Conservation (phyloP, 2,888 invertebrate genomes). For the Eupithecia centaureata region DNA sequence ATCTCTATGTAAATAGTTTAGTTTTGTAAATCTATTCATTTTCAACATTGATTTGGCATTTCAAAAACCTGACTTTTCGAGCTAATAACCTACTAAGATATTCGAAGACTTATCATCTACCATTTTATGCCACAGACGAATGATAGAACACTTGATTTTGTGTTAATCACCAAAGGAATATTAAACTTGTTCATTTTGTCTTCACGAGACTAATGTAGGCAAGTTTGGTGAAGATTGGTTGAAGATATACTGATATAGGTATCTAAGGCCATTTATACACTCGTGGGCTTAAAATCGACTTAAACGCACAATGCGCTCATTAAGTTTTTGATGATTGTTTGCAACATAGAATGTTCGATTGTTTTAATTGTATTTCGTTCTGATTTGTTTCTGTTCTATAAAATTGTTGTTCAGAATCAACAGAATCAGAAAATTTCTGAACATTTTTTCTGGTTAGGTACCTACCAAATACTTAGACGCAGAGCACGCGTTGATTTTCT, state of each 20-base stretch:
- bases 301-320: not conserved
- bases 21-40: not conserved
- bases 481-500: too few relatives aligned
- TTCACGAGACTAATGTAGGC: not conserved
- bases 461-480: too few relatives aligned
- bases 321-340: too few relatives aligned
- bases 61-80: constrained; percentile 13
- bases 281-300: not conserved
- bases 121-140: not conserved
- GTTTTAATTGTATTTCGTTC: too few relatives aligned
- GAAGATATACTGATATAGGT: not conserved
- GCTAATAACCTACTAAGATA: constrained; percentile 13
- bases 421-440: too few relatives aligned
- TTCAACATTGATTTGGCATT: constrained; percentile 2
- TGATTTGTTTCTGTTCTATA: too few relatives aligned
- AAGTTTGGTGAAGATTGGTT: constrained; percentile 5
- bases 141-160: constrained; percentile 4
- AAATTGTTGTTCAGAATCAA: too few relatives aligned
- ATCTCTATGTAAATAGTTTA: not conserved
- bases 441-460: too few relatives aligned
- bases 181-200: constrained; percentile 25
- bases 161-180: constrained; percentile 17
- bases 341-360: too few relatives aligned
- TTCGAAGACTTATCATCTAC: constrained; percentile 9
- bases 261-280: not conserved